Evolutionary conservation across 2,888 invertebrate species (phyloP).

Genomic region (Drosophila anomalata): DNA sequence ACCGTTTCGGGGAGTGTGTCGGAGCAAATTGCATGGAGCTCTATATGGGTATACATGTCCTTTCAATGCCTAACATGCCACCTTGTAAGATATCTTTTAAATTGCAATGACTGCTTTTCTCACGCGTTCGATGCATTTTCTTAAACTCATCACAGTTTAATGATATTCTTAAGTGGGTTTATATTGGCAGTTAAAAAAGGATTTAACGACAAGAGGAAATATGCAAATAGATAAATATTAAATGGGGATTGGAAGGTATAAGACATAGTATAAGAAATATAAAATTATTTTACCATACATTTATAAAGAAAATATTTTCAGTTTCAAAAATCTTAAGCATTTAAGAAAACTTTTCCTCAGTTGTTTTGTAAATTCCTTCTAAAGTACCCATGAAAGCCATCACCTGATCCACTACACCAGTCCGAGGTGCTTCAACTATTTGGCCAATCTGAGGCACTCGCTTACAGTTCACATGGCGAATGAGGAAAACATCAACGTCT

Average conservation of each 20-base stretch:
- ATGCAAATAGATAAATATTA: too few relatives aligned
- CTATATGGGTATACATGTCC: neutral
- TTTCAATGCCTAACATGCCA: neutral
- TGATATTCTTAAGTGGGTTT: neutral
- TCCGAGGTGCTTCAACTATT: constrained; percentile 10
- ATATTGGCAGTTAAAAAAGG: neutral
- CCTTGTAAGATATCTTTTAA: neutral
- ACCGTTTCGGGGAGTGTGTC: constrained; percentile 13
- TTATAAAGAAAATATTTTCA: too few relatives aligned
- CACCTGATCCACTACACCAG: constrained; percentile 1
- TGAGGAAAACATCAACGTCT: constrained; percentile 38
- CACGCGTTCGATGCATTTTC: neutral
- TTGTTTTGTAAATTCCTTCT: constrained; percentile 10
- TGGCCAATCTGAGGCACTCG: constrained; percentile 37
- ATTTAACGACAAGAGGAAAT: neutral
- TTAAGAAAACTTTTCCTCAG: neutral
- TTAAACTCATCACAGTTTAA: neutral
- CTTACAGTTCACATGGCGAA: constrained; percentile 33
- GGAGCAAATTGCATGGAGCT: constrained; percentile 18
- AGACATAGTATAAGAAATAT: too few relatives aligned
- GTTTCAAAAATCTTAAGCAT: neutral
- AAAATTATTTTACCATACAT: too few relatives aligned
- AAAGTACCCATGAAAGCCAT: constrained; percentile 12
- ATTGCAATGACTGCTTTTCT: neutral
- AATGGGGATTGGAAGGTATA: too few relatives aligned